phyloP scores from a whole-genome alignment of 2,797 vertebrate species.

The Denticeps clupeoides region DNA sequence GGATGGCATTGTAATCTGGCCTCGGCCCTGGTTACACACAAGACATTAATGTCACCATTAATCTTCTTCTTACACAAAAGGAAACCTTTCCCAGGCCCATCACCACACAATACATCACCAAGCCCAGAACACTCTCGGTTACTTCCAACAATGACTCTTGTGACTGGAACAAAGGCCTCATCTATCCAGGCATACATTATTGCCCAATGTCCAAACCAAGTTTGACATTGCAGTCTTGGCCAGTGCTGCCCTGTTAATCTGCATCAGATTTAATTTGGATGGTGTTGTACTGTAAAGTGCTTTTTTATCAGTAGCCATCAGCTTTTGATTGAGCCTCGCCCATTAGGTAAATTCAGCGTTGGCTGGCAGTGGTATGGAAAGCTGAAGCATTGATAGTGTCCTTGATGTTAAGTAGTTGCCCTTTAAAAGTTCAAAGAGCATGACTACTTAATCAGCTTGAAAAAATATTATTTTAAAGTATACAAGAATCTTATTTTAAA shows the following conservation, averaged over 20 bases:
- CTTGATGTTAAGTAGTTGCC: too few species aligned
- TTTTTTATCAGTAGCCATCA: not conserved
- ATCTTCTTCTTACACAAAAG: not conserved
- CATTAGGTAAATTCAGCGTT: not conserved
- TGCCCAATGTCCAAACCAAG: not conserved
- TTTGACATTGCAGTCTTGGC: not conserved
- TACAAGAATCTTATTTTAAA: too few species aligned
- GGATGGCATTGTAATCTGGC: not conserved
- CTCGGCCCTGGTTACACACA: conserved; percentile 2
- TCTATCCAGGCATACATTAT: not conserved
- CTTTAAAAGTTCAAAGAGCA: too few species aligned
- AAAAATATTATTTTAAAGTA: too few species aligned
- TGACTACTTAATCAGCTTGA: too few species aligned
- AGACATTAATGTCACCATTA: not conserved
- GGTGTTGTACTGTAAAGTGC: not conserved
- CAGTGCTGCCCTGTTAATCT: not conserved
- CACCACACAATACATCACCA: not conserved
- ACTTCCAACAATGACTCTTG: not conserved
- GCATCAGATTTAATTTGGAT: not conserved
- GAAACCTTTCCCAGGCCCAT: not conserved
- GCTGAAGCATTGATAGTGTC: too few species aligned
- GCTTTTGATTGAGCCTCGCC: not conserved
- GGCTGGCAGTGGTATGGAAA: too few species aligned
- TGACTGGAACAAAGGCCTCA: not conserved
- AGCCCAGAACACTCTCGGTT: not conserved